Percentiles rank a stretch among this genome's conserved stretches.
Evolutionary conservation across 2,797 vertebrate species (phyloP).

Genomic region (Chanos chanos): DNA sequence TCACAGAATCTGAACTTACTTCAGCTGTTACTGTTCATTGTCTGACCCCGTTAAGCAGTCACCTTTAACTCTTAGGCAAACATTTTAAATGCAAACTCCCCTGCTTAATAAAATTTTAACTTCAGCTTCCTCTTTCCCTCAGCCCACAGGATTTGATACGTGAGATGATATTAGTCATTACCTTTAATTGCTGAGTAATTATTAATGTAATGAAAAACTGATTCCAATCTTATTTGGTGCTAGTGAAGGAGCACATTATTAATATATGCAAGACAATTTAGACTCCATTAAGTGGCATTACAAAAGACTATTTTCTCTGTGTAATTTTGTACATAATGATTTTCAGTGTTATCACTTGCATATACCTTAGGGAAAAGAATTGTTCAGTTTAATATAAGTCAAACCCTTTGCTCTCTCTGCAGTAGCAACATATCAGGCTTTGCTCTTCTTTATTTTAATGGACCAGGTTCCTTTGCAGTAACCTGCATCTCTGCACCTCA

Average conservation of each 20-base stretch:
- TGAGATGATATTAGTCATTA: constrained; percentile 21
- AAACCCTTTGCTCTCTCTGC: too few relatives aligned
- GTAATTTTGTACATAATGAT: not conserved
- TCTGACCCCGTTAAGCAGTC: constrained; percentile 1
- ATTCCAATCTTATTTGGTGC: not conserved
- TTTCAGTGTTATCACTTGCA: too few relatives aligned
- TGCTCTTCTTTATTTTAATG: too few relatives aligned
- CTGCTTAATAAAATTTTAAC: constrained; percentile 19
- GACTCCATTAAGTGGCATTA: not conserved
- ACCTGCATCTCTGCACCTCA: not conserved
- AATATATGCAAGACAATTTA: not conserved
- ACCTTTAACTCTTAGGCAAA: not conserved
- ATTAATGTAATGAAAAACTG: constrained; percentile 14
- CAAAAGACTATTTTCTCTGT: not conserved
- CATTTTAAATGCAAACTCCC: too few relatives aligned
- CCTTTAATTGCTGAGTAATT: constrained; percentile 28
- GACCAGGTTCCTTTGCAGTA: not conserved
- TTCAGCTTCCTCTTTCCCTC: not conserved
- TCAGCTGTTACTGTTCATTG: constrained; percentile 1
- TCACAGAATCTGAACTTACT: not conserved
- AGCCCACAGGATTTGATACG: not conserved
- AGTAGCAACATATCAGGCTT: too few relatives aligned
- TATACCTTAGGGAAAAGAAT: too few relatives aligned
- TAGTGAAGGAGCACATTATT: not conserved
- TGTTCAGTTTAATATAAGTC: too few relatives aligned